Base-by-base conservation (phyloP, 2,888 invertebrate species). In the Leptopilina myrica region DNA sequence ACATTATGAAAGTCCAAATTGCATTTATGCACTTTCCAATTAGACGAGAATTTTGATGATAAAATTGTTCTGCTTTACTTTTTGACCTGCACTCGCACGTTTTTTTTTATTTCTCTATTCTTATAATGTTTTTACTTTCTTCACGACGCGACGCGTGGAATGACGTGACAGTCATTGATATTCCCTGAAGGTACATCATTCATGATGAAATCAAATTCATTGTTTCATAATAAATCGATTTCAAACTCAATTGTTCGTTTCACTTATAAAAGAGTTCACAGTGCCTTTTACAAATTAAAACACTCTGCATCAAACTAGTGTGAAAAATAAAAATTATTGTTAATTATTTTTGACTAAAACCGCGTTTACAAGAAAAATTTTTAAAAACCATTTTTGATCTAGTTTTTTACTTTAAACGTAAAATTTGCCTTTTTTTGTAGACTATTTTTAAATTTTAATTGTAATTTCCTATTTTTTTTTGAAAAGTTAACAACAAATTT, bases 11-110 rank as follows among this genome's bases (percentile, higher is more conserved):
- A 85, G 80, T 76, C 78, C 78, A 79, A 79, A 76, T 79, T 77
- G 78, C 40, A 77, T 26, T 5, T 43, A 80, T 83, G 80, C 81
- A 84, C 81, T 83, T 82, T 84, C 84, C 84, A 85, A 80, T 82
- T 76, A 80, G 81, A 80, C 64, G 79, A 26, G 79, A 26, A 79
- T 76, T 66, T 73, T 79, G 78, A 83, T 81, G 78, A 83, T 81
- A 80, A 62, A 62, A 83, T 78, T 66, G 46, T 76, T 65, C 76
- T 76, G 65, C 75, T 76, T 59, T 73, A 33, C 73, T 73, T 73
- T 73, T 73, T 49, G 40, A 56, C 73, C 33, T 73, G 40, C 65
- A 73, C 64, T 64, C 76, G 64, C 76, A 69, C 33, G 33, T 33
- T 69, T 66, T 69, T 66, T 69, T 20, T 64, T 64, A 43, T 79